These are phyloP conservation scores for Trididemnum miniatum DNA, from an alignment of 23 tunicate genomes.

Conservation along the genomic window DNA sequence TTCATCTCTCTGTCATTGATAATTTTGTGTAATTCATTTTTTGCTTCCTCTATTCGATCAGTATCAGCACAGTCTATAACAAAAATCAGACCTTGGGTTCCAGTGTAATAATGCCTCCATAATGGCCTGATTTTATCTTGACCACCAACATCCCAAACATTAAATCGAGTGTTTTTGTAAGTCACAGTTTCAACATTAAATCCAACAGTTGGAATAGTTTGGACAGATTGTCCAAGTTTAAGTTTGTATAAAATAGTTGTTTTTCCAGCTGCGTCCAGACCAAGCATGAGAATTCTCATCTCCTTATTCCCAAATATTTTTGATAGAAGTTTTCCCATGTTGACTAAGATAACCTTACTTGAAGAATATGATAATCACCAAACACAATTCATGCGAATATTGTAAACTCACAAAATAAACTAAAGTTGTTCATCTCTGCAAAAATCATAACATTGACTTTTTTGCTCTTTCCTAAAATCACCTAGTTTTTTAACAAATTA, in stretches of 20 bases:
- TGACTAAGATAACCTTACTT: too few relatives aligned
- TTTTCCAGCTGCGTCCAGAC: constrained; percentile 98
- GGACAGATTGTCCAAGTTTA: constrained; percentile 79
- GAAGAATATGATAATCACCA: too few relatives aligned
- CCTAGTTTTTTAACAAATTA: too few relatives aligned
- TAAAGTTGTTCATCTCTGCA: too few relatives aligned
- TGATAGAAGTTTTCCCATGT: constrained; percentile 58
- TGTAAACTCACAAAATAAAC: too few relatives aligned
- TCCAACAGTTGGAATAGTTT: constrained; percentile 93
- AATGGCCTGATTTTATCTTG: constrained; percentile 94
- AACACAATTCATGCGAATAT: too few relatives aligned
- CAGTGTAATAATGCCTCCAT: constrained; percentile 92
- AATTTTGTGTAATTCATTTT: constrained; percentile 75
- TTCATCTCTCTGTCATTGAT: constrained; percentile 93
- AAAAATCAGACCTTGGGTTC: constrained; percentile 95
- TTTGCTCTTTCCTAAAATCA: too few relatives aligned
- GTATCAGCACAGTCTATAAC: constrained; percentile 95
- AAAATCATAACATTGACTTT: too few relatives aligned
- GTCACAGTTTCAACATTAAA: constrained; percentile 94
- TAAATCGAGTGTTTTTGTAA: constrained; percentile 75
- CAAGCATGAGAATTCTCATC: constrained; percentile 92
- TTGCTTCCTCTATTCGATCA: constrained; percentile 95
- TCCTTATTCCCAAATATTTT: constrained; percentile 79
- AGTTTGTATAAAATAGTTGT: constrained; percentile 90
- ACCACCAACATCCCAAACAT: constrained; percentile 98